Evolutionary conservation across 2,797 vertebrate species (phyloP), one percentile per base, ranked within the genome.

Genomic region (Lycodopsis pacificus): DNA sequence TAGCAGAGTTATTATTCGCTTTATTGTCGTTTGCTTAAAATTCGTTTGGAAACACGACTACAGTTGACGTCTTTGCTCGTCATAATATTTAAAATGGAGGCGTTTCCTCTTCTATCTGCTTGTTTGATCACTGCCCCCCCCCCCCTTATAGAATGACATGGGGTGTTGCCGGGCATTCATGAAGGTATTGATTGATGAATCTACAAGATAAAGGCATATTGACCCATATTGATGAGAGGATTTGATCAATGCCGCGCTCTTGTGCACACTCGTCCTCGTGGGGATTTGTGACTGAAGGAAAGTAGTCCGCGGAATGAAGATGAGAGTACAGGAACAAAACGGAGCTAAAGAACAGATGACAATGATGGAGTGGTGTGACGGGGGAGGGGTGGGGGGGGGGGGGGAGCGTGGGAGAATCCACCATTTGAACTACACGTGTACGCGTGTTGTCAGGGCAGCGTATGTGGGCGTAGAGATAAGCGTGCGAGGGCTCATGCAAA

Each of bases 191-290:
- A 93, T 70, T 77, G 67, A 85, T 85, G 48, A 86, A 94, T 91
- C 85, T 71, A 71, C 84, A 82, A 65, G 69, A 86, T 85, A 32
- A 76, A 81, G 82, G 67, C 67, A 77, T 83, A 91, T 91, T 87
- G 87, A 86, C 65, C 77, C 61, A 82, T 88, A 90, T 88, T 86
- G 90, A 94, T 86, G 79, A 78, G 78, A 54, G 38, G 77, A 84
- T 91, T 81, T 88, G 88, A 91, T 91, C 88, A 89, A 82, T 88
- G 48, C 68, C 51, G 64, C 17, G 12, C 75, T 84, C 68, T 83
- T 62, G 71, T 61, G 71, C 71, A 64, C 70, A 69, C 25, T 44
- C 62, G 44, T 77, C 40, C 78, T 80, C 80, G 25, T 25, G 84
- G 74, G 80, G 61, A 82, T 87, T 75, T 86, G 69, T 75, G 62